Conservation (phyloP, 2,888 invertebrate genomes). For the Erpobdella octoculata region DNA sequence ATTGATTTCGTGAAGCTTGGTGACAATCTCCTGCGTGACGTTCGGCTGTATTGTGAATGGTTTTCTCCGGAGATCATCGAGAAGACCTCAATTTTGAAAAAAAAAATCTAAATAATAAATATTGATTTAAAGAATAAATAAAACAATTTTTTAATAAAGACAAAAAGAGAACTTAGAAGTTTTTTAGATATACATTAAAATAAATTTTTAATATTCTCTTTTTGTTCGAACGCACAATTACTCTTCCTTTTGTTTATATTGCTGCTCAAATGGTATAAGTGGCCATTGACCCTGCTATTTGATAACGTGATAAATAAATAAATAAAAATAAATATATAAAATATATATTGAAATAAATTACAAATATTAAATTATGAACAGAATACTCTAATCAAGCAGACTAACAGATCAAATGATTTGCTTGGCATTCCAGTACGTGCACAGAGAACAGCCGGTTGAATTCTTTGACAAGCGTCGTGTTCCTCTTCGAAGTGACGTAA, state of each 20-base stretch:
- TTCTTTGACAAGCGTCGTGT: background rate
- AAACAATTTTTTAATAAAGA: background rate
- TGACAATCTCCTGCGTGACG: constrained; percentile 10
- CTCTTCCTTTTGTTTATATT: too few species aligned
- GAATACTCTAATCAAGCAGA: background rate
- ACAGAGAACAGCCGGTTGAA: background rate
- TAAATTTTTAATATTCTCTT: too few species aligned
- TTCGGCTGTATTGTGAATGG: constrained; percentile 6
- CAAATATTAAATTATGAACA: background rate
- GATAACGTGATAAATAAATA: too few species aligned
- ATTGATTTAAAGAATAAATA: background rate
- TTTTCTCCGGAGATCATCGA: background rate
- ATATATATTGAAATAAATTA: background rate
- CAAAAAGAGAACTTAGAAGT: background rate
- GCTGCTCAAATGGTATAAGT: too few species aligned
- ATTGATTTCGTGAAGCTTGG: background rate
- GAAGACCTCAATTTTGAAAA: background rate
- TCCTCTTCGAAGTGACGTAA: background rate
- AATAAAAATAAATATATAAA: too few species aligned
- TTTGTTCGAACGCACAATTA: too few species aligned
- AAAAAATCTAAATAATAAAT: background rate
- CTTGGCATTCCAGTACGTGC: background rate
- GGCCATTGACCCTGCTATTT: too few species aligned
- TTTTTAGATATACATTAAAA: too few species aligned
- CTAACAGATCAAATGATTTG: background rate